phyloP scores from a whole-genome alignment of 2,888 invertebrate genomes.

The Elegia similella region DNA sequence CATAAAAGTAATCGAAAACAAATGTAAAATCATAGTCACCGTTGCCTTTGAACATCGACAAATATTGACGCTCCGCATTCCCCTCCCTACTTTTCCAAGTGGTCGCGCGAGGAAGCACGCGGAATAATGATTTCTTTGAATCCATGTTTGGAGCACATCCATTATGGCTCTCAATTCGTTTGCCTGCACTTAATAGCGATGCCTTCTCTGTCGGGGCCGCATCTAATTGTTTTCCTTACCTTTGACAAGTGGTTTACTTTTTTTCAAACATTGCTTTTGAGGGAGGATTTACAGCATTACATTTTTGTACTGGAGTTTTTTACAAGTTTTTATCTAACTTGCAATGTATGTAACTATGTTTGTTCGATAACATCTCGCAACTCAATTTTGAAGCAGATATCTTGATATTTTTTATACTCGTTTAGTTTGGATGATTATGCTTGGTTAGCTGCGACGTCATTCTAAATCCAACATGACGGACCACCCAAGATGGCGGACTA shows the following conservation, averaged over 20 bases:
- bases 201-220: slow-evolving; percentile 50
- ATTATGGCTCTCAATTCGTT: slow-evolving; percentile 75
- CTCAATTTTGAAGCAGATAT: too few relatives aligned
- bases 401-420: too few relatives aligned
- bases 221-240: slow-evolving; percentile 77
- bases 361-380: too few relatives aligned
- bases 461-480: too few relatives aligned
- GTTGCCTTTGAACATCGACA: slow-evolving; percentile 22
- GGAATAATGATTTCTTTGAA: slow-evolving; percentile 81
- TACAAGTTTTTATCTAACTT: too few relatives aligned
- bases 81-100: slow-evolving; percentile 66
- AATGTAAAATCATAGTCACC: background rate
- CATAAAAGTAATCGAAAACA: background rate
- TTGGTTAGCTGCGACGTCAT: too few relatives aligned
- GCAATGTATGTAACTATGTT: too few relatives aligned
- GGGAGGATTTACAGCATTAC: background rate
- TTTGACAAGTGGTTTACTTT: slow-evolving; percentile 38
- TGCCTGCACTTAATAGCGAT: slow-evolving; percentile 74
- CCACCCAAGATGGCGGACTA: too few relatives aligned
- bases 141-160: slow-evolving; percentile 73
- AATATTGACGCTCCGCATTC: slow-evolving; percentile 11
- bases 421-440: too few relatives aligned
- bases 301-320: too few relatives aligned
- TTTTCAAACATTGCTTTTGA: background rate
- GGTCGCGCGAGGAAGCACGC: slow-evolving; percentile 76